phyloP scores from a whole-genome alignment of 2,113 vertebrate species.

The Salminus brasiliensis region DNA sequence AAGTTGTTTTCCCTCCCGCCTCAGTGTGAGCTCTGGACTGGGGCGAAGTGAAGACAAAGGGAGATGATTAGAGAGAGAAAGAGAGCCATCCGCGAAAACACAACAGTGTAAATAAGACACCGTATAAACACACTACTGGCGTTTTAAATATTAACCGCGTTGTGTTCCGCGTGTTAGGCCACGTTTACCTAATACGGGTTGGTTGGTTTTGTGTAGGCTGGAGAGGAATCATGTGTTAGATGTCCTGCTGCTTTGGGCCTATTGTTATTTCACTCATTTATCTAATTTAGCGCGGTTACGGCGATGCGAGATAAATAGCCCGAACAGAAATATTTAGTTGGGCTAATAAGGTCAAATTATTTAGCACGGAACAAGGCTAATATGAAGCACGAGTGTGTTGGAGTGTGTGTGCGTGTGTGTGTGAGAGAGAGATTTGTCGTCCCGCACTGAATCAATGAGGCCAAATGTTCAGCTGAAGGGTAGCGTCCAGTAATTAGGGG shows the following conservation, averaged over 20 bases:
- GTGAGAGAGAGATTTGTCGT: conserved; percentile 60
- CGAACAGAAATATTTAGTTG: not conserved
- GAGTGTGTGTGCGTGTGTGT: not conserved
- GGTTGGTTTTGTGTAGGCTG: not conserved
- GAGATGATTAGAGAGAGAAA: conserved; percentile 53
- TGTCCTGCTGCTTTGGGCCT: conserved; percentile 10
- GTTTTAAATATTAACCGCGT: not conserved
- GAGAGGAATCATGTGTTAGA: not conserved
- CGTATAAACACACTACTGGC: not conserved
- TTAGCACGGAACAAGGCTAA: not conserved
- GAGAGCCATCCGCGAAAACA: not conserved
- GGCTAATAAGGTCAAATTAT: not conserved
- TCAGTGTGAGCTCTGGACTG: conserved; percentile 28
- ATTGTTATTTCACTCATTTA: not conserved
- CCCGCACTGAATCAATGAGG: conserved; percentile 82
- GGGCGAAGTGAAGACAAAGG: conserved; percentile 47
- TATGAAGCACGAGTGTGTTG: not conserved
- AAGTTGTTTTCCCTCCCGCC: conserved; percentile 19
- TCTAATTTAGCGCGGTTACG: not conserved
- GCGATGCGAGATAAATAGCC: not conserved
- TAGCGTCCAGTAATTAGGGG: conserved; percentile 83
- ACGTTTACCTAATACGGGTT: not conserved
- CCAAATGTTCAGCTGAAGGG: conserved; percentile 68
- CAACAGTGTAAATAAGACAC: not conserved
- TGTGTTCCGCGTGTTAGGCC: not conserved